Evolutionary conservation across 2,797 vertebrate species (phyloP).

Genomic region (Hypotaenidia okinawae): DNA sequence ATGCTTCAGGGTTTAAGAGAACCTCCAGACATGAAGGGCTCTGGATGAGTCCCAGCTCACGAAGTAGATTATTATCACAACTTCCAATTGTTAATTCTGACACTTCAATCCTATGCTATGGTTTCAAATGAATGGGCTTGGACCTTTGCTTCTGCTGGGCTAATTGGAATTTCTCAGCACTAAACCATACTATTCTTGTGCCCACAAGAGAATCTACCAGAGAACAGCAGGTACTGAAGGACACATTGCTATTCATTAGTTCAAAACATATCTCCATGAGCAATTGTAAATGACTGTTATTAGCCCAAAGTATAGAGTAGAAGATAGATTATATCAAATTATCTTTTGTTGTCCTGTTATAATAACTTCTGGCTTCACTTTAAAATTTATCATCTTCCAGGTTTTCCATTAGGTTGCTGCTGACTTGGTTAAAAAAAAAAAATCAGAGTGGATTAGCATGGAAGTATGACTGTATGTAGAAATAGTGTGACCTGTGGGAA

Average conservation of each 20-base stretch:
- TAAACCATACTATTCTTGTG: not conserved
- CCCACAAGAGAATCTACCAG: fast-evolving
- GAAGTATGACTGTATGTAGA: not conserved
- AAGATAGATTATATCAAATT: not conserved
- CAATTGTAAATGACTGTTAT: not conserved
- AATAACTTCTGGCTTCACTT: not conserved
- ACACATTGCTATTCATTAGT: not conserved
- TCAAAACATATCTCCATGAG: not conserved
- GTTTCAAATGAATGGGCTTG: not conserved
- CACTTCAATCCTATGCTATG: not conserved
- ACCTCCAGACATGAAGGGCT: not conserved
- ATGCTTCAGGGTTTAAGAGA: not conserved
- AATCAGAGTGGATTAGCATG: not conserved
- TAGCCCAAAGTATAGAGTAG: not conserved
- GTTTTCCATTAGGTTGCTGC: not conserved
- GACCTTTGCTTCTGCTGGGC: not conserved
- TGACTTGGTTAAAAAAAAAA: not conserved
- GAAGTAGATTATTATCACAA: not conserved
- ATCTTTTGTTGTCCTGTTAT: not conserved
- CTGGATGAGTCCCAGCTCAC: not conserved
- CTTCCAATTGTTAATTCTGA: not conserved
- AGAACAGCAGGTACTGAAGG: not conserved
- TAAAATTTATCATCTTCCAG: not conserved
- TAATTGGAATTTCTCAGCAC: not conserved
- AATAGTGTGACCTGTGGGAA: not conserved